Base-by-base conservation (phyloP, 2,113 vertebrate genomes). In the Dunckerocampus dactyliophorus region DNA sequence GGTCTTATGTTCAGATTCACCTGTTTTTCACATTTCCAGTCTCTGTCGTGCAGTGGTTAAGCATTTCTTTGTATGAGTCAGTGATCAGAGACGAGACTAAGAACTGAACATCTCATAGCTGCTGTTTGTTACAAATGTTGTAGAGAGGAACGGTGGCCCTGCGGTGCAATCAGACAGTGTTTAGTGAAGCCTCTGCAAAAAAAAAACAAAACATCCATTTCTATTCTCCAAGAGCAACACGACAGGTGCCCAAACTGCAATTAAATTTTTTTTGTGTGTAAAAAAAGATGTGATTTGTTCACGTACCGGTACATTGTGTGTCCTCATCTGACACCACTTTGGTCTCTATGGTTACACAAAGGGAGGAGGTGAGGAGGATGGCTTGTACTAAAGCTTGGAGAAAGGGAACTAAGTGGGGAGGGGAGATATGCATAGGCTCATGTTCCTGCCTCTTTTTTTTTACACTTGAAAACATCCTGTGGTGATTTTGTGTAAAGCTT, bases 271-370 rank as follows among this genome's bases (percentile, higher is more conserved):
- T 43, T 74, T 48, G 8, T 69, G 28, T 62, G 28, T 34, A 34
- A 34, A 34, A 61, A 45, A 60, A 47, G 8, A 21, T 50, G 16
- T 56, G 3, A 47, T 57, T 66, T 51, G 16, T 16, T 53, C 51
- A 53, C 21, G 21, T 16, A 51, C 51, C 22, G 17, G 14, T 45
- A 56, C 47, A 74, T 67, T 55, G 56, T 63, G 31, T 12, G 43
- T 81, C 77, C 73, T 83, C 55, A 52, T 70, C 67, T 82, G 68
- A 80, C 79, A 80, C 71, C 60, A 72, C 56, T 53, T 85, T 73
- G 66, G 85, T 88, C 76, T 82, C 86, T 79, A 86, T 87, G 88
- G 88, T 85, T 84, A 88, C 83, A 45, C 64, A 53, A 78, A 68
- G 67, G 58, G 65, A 82, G 55, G 59, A 74, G 60, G 73, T 54